Evolutionary conservation across 2,888 invertebrate genomes (phyloP).

Genomic region (Drosophila acutilabella): DNA sequence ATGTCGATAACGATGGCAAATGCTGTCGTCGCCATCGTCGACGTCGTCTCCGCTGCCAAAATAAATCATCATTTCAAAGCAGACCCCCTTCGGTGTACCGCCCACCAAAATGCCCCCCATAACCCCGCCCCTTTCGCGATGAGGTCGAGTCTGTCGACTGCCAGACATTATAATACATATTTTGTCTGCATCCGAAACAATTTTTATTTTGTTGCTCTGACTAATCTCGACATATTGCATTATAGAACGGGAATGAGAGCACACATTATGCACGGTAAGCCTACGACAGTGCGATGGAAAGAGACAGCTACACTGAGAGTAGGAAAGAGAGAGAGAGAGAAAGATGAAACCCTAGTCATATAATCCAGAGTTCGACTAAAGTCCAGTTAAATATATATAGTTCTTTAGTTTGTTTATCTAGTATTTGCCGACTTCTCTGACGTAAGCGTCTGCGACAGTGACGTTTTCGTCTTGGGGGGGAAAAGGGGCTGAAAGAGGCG

Average conservation of each 20-base stretch:
- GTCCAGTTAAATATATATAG: constrained; percentile 20
- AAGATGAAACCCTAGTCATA: constrained; percentile 9
- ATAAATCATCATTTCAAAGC: constrained; percentile 77
- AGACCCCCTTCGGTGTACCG: constrained; percentile 25
- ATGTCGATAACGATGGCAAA: constrained; percentile 45
- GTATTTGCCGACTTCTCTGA: constrained; percentile 37
- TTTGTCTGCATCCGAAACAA: constrained; percentile 66
- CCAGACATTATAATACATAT: constrained; percentile 78
- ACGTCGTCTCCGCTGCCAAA: constrained; percentile 65
- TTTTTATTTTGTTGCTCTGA: constrained; percentile 63
- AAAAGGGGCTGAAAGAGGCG: neutral
- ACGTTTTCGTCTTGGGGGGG: constrained; percentile 28
- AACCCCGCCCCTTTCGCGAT: constrained; percentile 1
- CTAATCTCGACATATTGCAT: constrained; percentile 65
- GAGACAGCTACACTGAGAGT: neutral
- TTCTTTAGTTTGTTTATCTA: neutral
- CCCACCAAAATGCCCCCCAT: neutral
- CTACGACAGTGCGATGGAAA: neutral
- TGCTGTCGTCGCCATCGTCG: constrained; percentile 17
- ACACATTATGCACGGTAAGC: constrained; percentile 35
- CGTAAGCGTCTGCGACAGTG: constrained; percentile 63
- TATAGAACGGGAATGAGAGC: constrained; percentile 11
- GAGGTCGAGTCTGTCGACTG: constrained; percentile 59
- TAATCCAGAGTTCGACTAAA: constrained; percentile 21
- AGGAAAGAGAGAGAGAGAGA: neutral